Percentiles rank a stretch among this genome's conserved stretches.
Conservation (phyloP, 2,888 invertebrate species). For the Acronicta alni region DNA sequence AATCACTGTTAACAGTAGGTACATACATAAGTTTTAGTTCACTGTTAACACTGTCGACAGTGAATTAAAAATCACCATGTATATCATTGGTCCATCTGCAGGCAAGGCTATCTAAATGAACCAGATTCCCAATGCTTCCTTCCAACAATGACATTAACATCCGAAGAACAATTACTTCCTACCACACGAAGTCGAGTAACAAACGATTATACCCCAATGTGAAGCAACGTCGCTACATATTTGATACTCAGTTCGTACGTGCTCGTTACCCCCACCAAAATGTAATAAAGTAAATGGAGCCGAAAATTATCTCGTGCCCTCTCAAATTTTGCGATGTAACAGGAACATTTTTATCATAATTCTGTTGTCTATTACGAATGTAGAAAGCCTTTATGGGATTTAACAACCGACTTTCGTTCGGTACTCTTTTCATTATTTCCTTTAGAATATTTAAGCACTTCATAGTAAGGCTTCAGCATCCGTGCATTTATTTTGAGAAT, state of each 20-base stretch:
- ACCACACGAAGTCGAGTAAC: slow-evolving; percentile 27
- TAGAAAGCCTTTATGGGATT: slow-evolving; percentile 25
- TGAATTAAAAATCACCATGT: no score
- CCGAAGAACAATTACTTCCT: slow-evolving; percentile 26
- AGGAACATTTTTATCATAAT: slow-evolving; percentile 63
- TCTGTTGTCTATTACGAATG: slow-evolving; percentile 43
- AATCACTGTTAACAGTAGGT: no score
- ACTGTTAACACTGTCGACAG: no score
- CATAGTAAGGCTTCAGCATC: not conserved
- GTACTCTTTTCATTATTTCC: not conserved
- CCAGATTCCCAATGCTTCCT: not conserved
- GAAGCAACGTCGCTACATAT: slow-evolving; percentile 43
- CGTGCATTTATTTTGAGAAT: slow-evolving; percentile 4
- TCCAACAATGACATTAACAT: slow-evolving; percentile 18
- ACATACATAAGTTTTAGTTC: no score
- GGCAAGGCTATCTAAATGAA: not conserved
- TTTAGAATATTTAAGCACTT: slow-evolving; percentile 13
- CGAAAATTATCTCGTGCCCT: slow-evolving; percentile 72
- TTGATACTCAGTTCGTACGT: slow-evolving; percentile 51
- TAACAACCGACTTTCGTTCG: slow-evolving; percentile 19
- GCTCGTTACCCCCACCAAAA: slow-evolving; percentile 67
- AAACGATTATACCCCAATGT: slow-evolving; percentile 45
- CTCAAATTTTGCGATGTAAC: slow-evolving; percentile 63
- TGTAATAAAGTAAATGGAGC: slow-evolving; percentile 78
- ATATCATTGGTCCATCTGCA: not conserved